phyloP scores from a whole-genome alignment of 1,140 invertebrate species.

The Maniola jurtina region DNA sequence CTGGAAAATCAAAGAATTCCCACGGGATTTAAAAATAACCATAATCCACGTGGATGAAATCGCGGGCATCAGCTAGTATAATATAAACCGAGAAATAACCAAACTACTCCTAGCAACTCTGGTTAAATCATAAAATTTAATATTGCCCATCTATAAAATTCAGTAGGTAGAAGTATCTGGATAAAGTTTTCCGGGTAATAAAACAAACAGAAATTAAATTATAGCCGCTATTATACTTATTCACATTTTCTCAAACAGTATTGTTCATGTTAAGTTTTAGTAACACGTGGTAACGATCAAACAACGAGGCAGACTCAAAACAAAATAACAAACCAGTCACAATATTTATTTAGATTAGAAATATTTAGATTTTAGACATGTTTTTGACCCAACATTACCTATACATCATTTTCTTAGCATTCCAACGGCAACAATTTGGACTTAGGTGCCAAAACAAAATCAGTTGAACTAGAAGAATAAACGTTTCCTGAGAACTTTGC shows the following conservation, averaged over 20 bases:
- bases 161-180: too few species aligned
- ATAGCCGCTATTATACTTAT: not conserved
- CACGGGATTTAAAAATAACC: too few species aligned
- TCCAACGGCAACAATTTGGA: conserved; percentile 30
- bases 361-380: conserved; percentile 34
- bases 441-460: conserved; percentile 24
- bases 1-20: too few species aligned
- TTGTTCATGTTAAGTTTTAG: conserved; percentile 26
- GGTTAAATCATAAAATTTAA: too few species aligned
- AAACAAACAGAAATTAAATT: not conserved
- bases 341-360: too few species aligned
- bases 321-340: conserved; percentile 35
- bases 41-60: too few species aligned
- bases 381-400: too few species aligned
- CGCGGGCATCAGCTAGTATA: too few species aligned
- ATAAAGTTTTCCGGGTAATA: not conserved
- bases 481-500: conserved; percentile 8
- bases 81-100: too few species aligned
- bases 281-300: conserved; percentile 38
- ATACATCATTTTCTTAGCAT: conserved; percentile 30
- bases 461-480: conserved; percentile 17
- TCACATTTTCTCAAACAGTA: conserved; percentile 8
- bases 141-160: too few species aligned
- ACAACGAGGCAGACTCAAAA: conserved; percentile 17
- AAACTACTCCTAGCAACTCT: too few species aligned